phyloP scores from a whole-genome alignment of 1,140 invertebrate species.

The Pseudomyrmex flavicornis region DNA sequence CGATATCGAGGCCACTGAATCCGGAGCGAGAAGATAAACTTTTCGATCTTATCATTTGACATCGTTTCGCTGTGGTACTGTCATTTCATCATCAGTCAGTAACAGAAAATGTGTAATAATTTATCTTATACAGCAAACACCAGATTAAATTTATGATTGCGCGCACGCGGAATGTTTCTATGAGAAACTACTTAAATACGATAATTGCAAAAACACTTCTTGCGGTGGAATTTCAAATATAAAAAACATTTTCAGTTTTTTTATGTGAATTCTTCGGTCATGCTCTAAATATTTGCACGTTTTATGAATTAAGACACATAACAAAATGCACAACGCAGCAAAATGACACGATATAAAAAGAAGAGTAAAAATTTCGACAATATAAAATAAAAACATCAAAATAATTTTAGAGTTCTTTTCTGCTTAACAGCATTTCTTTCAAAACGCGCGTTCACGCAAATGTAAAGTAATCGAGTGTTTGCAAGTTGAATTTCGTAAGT shows the following conservation, averaged over 20 bases:
- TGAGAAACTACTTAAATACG: constrained; percentile 1
- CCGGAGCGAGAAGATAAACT: not conserved
- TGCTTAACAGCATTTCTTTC: not conserved
- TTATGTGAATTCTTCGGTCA: not conserved
- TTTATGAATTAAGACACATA: not conserved
- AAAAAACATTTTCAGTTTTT: constrained; percentile 6
- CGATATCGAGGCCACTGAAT: constrained; percentile 37
- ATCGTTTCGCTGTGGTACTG: not conserved
- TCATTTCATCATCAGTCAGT: not conserved
- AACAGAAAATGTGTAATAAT: not conserved
- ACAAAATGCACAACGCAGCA: not conserved
- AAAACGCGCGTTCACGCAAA: constrained; percentile 6
- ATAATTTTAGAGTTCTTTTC: not conserved
- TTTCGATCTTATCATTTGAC: constrained; percentile 18
- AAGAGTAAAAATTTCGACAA: no score
- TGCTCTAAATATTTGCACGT: constrained; percentile 8
- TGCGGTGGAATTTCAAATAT: not conserved
- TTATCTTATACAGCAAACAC: not conserved
- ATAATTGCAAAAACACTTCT: constrained; percentile 10
- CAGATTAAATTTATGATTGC: not conserved
- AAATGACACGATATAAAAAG: constrained; percentile 7
- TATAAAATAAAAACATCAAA: not conserved
- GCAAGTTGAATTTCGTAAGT: constrained; percentile 11
- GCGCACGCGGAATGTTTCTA: not conserved
- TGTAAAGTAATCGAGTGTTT: not conserved